phyloP scores from a whole-genome alignment of 2,797 vertebrate genomes.

The Erpetoichthys calabaricus region DNA sequence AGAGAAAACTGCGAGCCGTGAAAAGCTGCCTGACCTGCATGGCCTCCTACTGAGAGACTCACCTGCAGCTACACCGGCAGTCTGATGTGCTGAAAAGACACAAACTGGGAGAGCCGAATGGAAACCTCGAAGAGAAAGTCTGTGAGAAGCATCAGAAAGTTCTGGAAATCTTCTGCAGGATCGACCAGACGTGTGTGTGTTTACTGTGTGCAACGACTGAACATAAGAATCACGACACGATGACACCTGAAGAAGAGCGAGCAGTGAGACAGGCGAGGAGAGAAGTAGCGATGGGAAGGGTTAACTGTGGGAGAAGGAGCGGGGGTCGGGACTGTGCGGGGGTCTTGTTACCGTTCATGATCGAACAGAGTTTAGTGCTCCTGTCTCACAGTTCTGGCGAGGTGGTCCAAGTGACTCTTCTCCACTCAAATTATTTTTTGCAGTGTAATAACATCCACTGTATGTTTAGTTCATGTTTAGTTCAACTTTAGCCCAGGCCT shows the following conservation, averaged over 20 bases:
- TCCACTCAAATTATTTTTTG: too few relatives aligned
- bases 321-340: too few relatives aligned
- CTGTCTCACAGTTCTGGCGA: too few relatives aligned
- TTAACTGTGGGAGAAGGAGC: too few relatives aligned
- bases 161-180: slow-evolving; percentile 55
- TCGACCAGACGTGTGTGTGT: slow-evolving; percentile 59
- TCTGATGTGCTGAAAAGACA: slow-evolving; percentile 53
- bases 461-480: too few relatives aligned
- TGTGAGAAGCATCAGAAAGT: slow-evolving; percentile 57
- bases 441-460: too few relatives aligned
- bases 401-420: too few relatives aligned
- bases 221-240: slow-evolving; percentile 48
- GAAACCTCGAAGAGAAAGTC: slow-evolving; percentile 52
- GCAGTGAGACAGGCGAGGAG: slow-evolving; percentile 49
- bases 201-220: slow-evolving; percentile 52
- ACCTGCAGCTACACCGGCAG: slow-evolving; percentile 54
- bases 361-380: too few relatives aligned
- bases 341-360: too few relatives aligned
- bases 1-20: slow-evolving; percentile 50
- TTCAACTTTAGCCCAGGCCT: too few relatives aligned
- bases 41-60: slow-evolving; percentile 61
- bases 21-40: slow-evolving; percentile 63
- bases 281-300: too few relatives aligned
- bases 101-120: slow-evolving; percentile 56
- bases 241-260: slow-evolving; percentile 51